These are phyloP conservation scores for Galagoides demidoff DNA, from an alignment of 2,797 vertebrate species.

Conservation along the genomic window DNA sequence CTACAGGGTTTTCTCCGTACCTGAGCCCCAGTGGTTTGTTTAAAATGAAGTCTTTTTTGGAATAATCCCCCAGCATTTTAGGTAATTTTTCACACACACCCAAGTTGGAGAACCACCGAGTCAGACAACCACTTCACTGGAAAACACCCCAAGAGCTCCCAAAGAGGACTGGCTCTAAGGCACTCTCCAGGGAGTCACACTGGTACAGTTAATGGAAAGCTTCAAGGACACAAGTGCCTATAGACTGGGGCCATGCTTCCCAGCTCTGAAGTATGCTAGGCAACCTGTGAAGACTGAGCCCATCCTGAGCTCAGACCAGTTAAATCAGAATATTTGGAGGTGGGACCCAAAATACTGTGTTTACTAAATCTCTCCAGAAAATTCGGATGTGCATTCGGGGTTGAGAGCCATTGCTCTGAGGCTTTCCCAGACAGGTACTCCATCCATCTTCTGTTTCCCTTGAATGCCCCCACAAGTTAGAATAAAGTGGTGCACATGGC, in stretches of 20 bases:
- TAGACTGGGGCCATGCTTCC: background rate
- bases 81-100: background rate
- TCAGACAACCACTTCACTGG: background rate
- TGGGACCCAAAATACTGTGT: background rate
- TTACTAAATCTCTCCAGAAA: background rate
- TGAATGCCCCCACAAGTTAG: background rate
- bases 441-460: background rate
- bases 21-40: background rate
- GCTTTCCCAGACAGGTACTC: background rate
- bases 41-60: background rate
- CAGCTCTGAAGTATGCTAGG: background rate
- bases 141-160: background rate
- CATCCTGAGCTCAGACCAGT: background rate
- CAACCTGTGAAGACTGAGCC: background rate
- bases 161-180: background rate
- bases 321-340: too few relatives aligned
- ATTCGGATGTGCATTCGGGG: background rate
- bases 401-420: background rate
- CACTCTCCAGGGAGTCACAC: background rate
- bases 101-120: background rate
- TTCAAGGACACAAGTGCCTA: background rate
- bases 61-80: background rate
- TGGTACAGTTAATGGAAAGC: fast-evolving
- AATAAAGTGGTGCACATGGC: background rate
- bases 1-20: background rate